Base-by-base conservation (phyloP, 2,113 vertebrate species). In the Lasiurus cinereus region DNA sequence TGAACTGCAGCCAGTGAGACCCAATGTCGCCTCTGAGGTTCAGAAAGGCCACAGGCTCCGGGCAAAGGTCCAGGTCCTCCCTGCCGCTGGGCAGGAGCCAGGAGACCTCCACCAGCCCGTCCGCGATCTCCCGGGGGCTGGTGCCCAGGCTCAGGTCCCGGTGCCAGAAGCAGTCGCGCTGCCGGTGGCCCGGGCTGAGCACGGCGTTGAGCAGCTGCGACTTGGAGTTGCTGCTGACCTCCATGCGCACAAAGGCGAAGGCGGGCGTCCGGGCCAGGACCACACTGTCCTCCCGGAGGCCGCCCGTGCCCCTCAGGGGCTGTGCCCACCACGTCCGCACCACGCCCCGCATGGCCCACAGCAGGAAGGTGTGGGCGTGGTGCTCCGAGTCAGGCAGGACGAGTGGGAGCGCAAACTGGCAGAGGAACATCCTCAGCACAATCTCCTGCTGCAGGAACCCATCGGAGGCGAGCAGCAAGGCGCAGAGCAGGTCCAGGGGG, bases 351-450 rank as follows among this genome's bases (percentile, higher is more conserved):
- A 99, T 94, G 78, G 98, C 98, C 98, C 98, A 99, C n/a, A 99
- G 98, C 78, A 99, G 95, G 67, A 98, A 98, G 6, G 72, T 97
- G 84, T 98, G 97, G 31, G 97, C 91, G 74, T 98, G 96, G 88
- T 96, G 97, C 76, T 98, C 95, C 2, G 97, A 69, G 76, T 98
- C 97, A 6, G 99, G 99, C 88, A 99, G 96, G 36, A 99, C 89
- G 0, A 99, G 97, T 6, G 99, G 99, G 15, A 99, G 98, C 12
- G 98, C 98, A 96, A 99, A 99, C 97, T 99, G 99, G 91, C 98
- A 99, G 88, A 98, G 98, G 54, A 98, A 98, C 98, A 99, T 99
- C 59, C 96, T 98, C 12, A 94, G 90, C 16, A 98, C 16, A 5
- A 99, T 95, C 64, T 99, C 98, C 92, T 99, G 99, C 33, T 98